phyloP scores from a whole-genome alignment of 2,797 vertebrate species.

The Odontamblyopus lacepedii region DNA sequence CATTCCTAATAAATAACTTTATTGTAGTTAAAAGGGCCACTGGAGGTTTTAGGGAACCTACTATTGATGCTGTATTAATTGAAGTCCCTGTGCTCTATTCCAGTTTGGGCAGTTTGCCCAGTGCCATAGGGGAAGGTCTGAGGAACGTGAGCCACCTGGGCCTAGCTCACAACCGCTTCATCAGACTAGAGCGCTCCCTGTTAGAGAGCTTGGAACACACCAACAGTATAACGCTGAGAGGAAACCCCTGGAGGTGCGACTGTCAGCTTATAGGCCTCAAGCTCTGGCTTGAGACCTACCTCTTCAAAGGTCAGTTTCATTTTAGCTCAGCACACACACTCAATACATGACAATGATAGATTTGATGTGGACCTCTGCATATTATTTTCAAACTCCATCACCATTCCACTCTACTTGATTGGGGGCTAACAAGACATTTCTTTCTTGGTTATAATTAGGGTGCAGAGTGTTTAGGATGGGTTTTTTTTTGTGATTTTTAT shows the following conservation, averaged over 20 bases:
- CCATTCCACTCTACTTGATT: neutral
- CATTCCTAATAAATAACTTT: neutral
- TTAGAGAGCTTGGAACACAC: slow-evolving; percentile 86
- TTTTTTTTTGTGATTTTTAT: neutral
- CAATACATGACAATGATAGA: neutral
- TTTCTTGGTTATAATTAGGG: neutral
- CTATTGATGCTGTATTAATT: neutral
- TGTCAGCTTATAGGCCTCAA: slow-evolving; percentile 92
- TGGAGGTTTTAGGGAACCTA: neutral
- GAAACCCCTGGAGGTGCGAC: slow-evolving; percentile 94
- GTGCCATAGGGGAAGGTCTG: slow-evolving; percentile 81
- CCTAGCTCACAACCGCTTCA: slow-evolving; percentile 86
- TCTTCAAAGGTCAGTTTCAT: slow-evolving; percentile 87
- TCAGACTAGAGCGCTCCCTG: slow-evolving; percentile 83
- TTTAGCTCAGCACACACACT: slow-evolving; percentile 6
- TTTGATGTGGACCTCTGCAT: neutral
- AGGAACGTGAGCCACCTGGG: slow-evolving; percentile 88
- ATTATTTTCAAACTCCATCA: neutral
- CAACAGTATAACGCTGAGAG: slow-evolving; percentile 83
- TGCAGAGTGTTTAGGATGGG: neutral
- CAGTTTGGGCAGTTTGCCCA: slow-evolving; percentile 82
- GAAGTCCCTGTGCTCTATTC: slow-evolving; percentile 1
- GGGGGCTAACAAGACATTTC: neutral
- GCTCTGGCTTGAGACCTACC: slow-evolving; percentile 95
- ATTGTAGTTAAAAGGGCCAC: neutral